Base-by-base conservation (phyloP, 2,888 invertebrate species). In the Parnassius smintheus region DNA sequence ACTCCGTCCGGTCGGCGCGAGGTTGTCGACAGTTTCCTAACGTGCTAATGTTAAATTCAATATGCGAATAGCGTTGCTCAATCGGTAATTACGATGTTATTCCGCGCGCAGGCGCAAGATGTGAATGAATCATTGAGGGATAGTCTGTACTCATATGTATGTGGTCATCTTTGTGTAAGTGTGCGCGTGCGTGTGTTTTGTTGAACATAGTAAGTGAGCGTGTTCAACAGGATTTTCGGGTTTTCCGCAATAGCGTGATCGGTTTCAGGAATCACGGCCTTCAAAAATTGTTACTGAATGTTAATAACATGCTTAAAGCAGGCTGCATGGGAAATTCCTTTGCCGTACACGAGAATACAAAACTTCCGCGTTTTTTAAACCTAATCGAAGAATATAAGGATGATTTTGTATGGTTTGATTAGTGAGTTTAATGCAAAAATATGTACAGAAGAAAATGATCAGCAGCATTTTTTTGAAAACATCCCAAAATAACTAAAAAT, bases 21-120 rank as follows among this genome's bases (percentile, higher is more conserved):
- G 63, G 55, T 55, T 59, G 63, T 59, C 59, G 51, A 59, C 59
- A 51, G 59, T 64, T 64, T 64, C 64, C 64, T 60, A 64, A 60
- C 60, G 56, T 46, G 63, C 64, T 60, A 56, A 64, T 64, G 60
- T 56, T 56, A 51, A 55, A 64, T 64, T 64, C 64, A 64, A 64
- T 60, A 64, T 64, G 64, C 64, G 64, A 64, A 64, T 53, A 42
- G 55, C 56, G 60, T 64, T 64, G 53, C 64, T 49, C 59, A 64
- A 64, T 64, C 60, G 64, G 56, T 60, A 64, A 64, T 64, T 64
- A 64, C 64, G 48, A 60, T 60, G 64, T 59, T 62, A 58, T 58
- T 49, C 62, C 54, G 48, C 45, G 64, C 60, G 64, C 64, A 60
- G 60, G 64, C 60, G 64, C 64, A 56, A 60, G 63, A 63, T 49